Evolutionary conservation across 2,113 vertebrate genomes (phyloP).

Genomic region (Xenus cinereus): DNA sequence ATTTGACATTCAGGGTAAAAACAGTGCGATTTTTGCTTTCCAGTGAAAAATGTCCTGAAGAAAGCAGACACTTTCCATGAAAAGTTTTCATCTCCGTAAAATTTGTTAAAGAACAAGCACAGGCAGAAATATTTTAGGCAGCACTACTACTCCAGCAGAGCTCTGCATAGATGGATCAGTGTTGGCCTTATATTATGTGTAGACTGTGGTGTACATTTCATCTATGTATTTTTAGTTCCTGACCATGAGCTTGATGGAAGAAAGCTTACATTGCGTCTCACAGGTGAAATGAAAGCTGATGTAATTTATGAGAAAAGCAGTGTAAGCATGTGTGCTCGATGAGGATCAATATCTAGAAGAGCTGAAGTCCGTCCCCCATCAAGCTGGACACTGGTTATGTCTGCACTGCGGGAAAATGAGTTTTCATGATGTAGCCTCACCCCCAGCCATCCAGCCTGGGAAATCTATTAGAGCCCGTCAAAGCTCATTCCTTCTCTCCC

Average conservation of each 20-base stretch:
- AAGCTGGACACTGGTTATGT: not conserved
- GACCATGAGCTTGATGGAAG: not conserved
- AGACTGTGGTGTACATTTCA: not conserved
- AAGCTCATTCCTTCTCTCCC: not conserved
- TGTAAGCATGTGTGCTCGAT: not conserved
- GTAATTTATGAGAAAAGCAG: not conserved
- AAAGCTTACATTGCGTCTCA: constrained; percentile 12
- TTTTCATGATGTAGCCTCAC: not conserved
- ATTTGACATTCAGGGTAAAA: not conserved
- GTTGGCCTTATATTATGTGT: not conserved
- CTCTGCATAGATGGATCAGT: not conserved
- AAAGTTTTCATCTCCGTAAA: not conserved
- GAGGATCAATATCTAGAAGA: not conserved
- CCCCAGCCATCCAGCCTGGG: not conserved
- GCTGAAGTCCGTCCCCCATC: not conserved
- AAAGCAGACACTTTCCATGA: not conserved
- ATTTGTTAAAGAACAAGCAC: not conserved
- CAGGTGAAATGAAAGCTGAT: not conserved
- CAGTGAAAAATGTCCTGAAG: not conserved
- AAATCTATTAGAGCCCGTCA: not conserved
- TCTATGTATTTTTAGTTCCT: constrained; percentile 4
- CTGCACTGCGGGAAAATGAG: not conserved
- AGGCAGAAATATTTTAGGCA: not conserved
- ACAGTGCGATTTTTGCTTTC: not conserved
- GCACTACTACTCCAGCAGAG: not conserved